A percentile compares a stretch with the other conserved stretches of the same genome.
Evolutionary conservation across 2,888 invertebrate species (phyloP).

Genomic region (Drosophila maculinotata): DNA sequence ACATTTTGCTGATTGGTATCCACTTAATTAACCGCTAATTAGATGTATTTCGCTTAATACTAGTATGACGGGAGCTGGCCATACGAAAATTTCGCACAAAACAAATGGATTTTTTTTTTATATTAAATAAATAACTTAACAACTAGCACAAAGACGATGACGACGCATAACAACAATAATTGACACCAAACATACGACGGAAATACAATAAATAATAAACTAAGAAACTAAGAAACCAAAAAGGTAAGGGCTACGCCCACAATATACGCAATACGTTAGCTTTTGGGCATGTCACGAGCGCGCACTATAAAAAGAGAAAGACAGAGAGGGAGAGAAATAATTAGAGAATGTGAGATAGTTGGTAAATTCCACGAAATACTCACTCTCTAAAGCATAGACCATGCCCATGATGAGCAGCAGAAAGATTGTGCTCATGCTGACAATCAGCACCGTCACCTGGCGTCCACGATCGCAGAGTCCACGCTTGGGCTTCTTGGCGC

Average conservation of each 20-base stretch:
- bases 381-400: slow-evolving; percentile 93
- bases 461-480: slow-evolving; percentile 91
- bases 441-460: slow-evolving; percentile 92
- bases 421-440: slow-evolving; percentile 93
- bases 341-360: neutral
- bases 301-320: slow-evolving; percentile 85
- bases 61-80: slow-evolving; percentile 40
- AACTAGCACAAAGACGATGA: slow-evolving; percentile 67
- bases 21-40: slow-evolving; percentile 53
- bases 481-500: slow-evolving; percentile 87
- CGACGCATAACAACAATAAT: slow-evolving; percentile 69
- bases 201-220: slow-evolving; percentile 73
- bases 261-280: slow-evolving; percentile 63
- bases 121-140: slow-evolving; percentile 74
- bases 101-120: slow-evolving; percentile 19
- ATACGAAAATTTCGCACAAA: slow-evolving; percentile 53
- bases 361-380: slow-evolving; percentile 85
- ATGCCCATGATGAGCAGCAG: slow-evolving; percentile 92
- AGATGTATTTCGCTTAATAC: slow-evolving; percentile 64
- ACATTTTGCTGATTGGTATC: slow-evolving; percentile 49
- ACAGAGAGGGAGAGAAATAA: slow-evolving; percentile 3
- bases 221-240: slow-evolving; percentile 52
- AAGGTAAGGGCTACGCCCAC: slow-evolving; percentile 25
- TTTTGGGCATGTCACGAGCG: slow-evolving; percentile 85
- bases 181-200: slow-evolving; percentile 41